Percentiles rank a stretch among this genome's conserved stretches.
Evolutionary conservation across 2,113 vertebrate species (phyloP).

Genomic region (Elgaria multicarinata): DNA sequence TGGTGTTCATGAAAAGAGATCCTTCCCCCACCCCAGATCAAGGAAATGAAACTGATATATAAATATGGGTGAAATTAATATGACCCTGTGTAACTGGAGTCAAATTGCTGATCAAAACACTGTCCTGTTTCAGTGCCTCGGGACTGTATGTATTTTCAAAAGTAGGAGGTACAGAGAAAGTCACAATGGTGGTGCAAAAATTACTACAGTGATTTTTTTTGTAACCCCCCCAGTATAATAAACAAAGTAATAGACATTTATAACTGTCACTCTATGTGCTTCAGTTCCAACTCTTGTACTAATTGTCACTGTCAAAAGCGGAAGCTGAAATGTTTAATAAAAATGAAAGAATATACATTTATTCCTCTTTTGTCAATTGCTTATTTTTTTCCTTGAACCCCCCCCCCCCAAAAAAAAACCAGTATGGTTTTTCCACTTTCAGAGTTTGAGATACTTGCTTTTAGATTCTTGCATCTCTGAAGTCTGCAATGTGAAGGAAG

Average conservation of each 20-base stretch:
- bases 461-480: background rate
- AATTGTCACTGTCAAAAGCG: too few relatives aligned
- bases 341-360: too few relatives aligned
- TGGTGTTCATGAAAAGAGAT: background rate
- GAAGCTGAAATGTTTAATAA: too few relatives aligned
- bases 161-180: background rate
- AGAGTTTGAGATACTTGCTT: background rate
- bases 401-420: too few relatives aligned
- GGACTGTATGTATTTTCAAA: background rate
- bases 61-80: background rate
- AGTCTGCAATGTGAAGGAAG: background rate
- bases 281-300: too few relatives aligned
- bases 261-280: too few relatives aligned
- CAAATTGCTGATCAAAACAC: background rate
- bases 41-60: background rate
- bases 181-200: background rate
- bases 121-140: background rate
- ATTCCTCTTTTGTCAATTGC: too few relatives aligned
- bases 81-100: slow-evolving; percentile 2
- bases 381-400: too few relatives aligned
- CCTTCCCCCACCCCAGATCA: background rate
- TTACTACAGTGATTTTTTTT: background rate
- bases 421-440: background rate
- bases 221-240: background rate
- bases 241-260: too few relatives aligned